phyloP scores from a whole-genome alignment of 1,140 invertebrate species.

The Atta texana region DNA sequence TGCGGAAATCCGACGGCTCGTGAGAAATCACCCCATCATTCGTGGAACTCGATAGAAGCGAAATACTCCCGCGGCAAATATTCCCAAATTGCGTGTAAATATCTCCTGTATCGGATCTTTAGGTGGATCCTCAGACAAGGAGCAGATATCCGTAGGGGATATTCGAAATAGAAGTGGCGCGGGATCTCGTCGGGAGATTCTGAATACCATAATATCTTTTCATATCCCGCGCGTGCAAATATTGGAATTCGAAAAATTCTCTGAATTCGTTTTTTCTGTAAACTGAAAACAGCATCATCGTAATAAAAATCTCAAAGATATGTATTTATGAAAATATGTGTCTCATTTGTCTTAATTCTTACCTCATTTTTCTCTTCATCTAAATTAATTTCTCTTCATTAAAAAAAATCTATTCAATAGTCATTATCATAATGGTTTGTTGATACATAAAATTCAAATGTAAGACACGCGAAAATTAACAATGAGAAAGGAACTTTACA shows the following conservation, averaged over 20 bases:
- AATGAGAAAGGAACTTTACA: not conserved
- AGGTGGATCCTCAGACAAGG: slow-evolving; percentile 72
- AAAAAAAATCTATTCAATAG: not conserved
- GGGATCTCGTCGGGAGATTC: slow-evolving; percentile 52
- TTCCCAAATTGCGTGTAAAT: slow-evolving; percentile 78
- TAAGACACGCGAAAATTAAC: not conserved
- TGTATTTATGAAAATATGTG: not conserved
- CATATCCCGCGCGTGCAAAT: slow-evolving; percentile 71
- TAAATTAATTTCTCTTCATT: not conserved
- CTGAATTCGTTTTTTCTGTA: not conserved
- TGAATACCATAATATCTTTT: slow-evolving; percentile 68
- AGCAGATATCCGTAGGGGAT: slow-evolving; percentile 69
- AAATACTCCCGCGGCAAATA: slow-evolving; percentile 73
- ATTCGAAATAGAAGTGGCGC: slow-evolving; percentile 69
- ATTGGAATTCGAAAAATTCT: slow-evolving; percentile 59
- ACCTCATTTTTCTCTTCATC: not conserved
- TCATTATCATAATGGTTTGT: not conserved
- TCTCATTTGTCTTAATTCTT: not conserved
- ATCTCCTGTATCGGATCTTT: slow-evolving; percentile 78
- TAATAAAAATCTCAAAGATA: slow-evolving; percentile 4
- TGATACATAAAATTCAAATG: not conserved
- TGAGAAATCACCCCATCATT: slow-evolving; percentile 53
- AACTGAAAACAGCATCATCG: not conserved
- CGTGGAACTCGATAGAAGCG: slow-evolving; percentile 42
- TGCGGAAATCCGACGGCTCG: slow-evolving; percentile 4